Conservation (phyloP, 1,140 invertebrate species). For the Drosophila cardini region DNA sequence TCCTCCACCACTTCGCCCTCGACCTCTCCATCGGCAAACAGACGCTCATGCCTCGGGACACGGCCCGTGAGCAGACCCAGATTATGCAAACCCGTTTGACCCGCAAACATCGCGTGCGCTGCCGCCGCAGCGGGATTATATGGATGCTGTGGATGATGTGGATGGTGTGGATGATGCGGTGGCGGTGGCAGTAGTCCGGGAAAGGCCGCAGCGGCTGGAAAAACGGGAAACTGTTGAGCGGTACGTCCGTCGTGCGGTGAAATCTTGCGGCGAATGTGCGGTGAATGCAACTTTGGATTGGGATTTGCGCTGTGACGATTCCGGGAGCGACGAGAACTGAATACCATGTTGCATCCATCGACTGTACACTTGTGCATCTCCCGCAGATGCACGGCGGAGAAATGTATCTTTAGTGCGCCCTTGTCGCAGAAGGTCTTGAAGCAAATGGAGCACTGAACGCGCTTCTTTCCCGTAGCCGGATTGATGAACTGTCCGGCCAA, state of each 20-base stretch:
- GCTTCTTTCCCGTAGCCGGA: conserved; percentile 96
- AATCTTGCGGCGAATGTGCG: conserved; percentile 95
- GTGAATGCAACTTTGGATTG: conserved; percentile 99
- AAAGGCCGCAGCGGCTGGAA: conserved; percentile 84
- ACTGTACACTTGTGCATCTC: conserved; percentile 93
- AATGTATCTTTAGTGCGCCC: conserved; percentile 99
- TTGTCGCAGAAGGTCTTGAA: conserved; percentile 99
- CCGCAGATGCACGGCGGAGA: conserved; percentile 95
- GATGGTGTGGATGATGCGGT: conserved; percentile 27
- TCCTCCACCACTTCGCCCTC: conserved; percentile 5
- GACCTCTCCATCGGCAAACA: conserved; percentile 20
- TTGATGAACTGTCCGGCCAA: conserved; percentile 95
- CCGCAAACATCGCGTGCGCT: conserved; percentile 58
- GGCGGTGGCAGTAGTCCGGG: conserved; percentile 85
- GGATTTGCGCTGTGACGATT: conserved; percentile 96
- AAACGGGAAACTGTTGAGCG: conserved; percentile 92
- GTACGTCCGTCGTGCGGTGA: conserved; percentile 96
- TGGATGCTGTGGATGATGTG: conserved; percentile 34
- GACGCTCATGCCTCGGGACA: conserved; percentile 38
- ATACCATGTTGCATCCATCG: conserved; percentile 92
- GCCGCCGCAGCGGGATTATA: conserved; percentile 52
- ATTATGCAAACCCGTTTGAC: conserved; percentile 46
- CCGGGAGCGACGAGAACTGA: conserved; percentile 90
- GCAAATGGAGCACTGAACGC: conserved; percentile 99
- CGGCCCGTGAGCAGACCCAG: conserved; percentile 53